These are phyloP conservation scores for Melanostigma gelatinosum DNA, from an alignment of 2,113 vertebrate species.

Conservation along the genomic window DNA sequence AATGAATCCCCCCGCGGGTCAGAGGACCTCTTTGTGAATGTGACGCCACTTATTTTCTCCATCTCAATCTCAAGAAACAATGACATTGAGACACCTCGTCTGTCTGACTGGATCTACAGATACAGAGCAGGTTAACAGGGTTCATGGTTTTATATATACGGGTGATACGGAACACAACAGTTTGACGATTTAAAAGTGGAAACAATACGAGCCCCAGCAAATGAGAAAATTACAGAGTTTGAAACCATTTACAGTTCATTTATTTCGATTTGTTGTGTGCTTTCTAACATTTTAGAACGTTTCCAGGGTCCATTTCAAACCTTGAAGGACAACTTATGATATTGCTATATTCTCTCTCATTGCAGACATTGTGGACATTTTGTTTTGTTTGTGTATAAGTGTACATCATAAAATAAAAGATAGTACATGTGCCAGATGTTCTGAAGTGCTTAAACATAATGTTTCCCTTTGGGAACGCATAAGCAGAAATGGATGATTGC, in stretches of 20 bases:
- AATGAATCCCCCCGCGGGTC: slow-evolving; percentile 45
- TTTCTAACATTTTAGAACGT: not conserved
- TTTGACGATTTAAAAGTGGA: slow-evolving; percentile 8
- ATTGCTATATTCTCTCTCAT: not conserved
- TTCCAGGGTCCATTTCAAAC: not conserved
- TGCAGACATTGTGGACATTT: not conserved
- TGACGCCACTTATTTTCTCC: slow-evolving; percentile 52
- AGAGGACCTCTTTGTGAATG: slow-evolving; percentile 33
- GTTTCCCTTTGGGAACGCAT: slow-evolving; percentile 11
- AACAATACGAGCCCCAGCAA: not conserved
- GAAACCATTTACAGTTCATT: not conserved
- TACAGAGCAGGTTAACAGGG: not conserved
- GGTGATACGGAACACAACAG: slow-evolving; percentile 2
- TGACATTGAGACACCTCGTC: slow-evolving; percentile 19
- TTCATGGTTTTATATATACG: not conserved
- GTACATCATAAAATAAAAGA: slow-evolving; percentile 22
- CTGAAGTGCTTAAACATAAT: slow-evolving; percentile 31
- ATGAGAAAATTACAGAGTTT: slow-evolving; percentile 12
- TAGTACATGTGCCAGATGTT: slow-evolving; percentile 36
- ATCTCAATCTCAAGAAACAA: slow-evolving; percentile 24
- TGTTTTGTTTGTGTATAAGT: slow-evolving; percentile 1
- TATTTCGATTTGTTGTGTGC: not conserved
- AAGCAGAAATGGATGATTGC: slow-evolving; percentile 36
- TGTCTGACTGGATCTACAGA: slow-evolving; percentile 11
- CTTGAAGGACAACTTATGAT: not conserved